A percentile compares a stretch with the other conserved stretches of the same genome.
Evolutionary conservation across 1,140 invertebrate genomes (phyloP).

Genomic region (Drosophila rufa): DNA sequence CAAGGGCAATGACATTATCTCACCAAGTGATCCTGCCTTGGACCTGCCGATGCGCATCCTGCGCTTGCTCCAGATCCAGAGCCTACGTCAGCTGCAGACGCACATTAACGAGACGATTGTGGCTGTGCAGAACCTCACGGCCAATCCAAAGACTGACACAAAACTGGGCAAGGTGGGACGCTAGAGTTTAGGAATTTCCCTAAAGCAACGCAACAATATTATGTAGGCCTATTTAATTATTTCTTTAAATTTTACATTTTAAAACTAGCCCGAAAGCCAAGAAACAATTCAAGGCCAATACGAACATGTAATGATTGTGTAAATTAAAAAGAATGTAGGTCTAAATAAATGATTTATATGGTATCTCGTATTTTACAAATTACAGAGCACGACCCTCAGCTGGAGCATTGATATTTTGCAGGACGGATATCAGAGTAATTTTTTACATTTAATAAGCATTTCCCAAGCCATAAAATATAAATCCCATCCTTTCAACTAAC

Average conservation of each 20-base stretch:
- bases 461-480: not conserved
- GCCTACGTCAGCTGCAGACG: slow-evolving; percentile 96
- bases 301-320: slow-evolving; percentile 8
- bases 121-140: slow-evolving; percentile 95
- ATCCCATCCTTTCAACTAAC: slow-evolving; percentile 21
- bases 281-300: not conserved
- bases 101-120: slow-evolving; percentile 98
- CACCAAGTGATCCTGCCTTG: slow-evolving; percentile 88
- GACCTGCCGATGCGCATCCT: slow-evolving; percentile 94
- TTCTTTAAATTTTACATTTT: not conserved
- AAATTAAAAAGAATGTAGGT: not conserved
- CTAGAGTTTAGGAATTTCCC: slow-evolving; percentile 10
- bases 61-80: slow-evolving; percentile 95
- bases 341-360: slow-evolving; percentile 8
- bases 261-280: not conserved
- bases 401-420: not conserved
- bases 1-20: slow-evolving; percentile 78
- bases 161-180: slow-evolving; percentile 96
- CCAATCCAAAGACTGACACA: slow-evolving; percentile 98
- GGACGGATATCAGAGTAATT: not conserved
- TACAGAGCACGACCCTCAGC: too few species aligned
- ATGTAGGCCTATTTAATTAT: slow-evolving; percentile 12
- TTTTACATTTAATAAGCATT: not conserved
- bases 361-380: not conserved
- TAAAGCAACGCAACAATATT: not conserved